Evolutionary conservation across 1,140 invertebrate species (phyloP).

Genomic region (Akabosia matsudoensis): DNA sequence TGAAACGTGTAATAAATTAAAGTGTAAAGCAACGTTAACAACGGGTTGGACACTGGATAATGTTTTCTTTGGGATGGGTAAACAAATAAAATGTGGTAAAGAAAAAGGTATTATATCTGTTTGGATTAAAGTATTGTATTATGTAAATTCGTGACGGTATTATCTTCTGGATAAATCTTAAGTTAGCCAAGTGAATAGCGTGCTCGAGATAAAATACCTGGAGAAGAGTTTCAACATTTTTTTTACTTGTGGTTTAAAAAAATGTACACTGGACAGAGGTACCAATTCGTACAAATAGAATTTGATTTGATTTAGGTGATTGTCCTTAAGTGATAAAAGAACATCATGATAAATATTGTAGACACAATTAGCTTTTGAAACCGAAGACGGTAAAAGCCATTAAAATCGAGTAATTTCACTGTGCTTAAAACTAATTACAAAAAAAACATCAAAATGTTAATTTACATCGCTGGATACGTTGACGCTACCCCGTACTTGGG

Average conservation of each 20-base stretch:
- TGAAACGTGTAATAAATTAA: neutral
- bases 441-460: conserved; percentile 38
- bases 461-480: conserved; percentile 44
- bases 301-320: neutral
- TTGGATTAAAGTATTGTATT: no score
- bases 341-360: neutral
- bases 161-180: neutral
- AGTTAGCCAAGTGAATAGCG: no score
- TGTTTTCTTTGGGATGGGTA: neutral
- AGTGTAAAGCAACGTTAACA: no score
- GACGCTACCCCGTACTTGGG: conserved; percentile 41
- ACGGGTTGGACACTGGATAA: neutral
- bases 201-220: no score
- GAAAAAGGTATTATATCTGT: no score
- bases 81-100: neutral
- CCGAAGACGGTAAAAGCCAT: neutral
- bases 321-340: neutral
- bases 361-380: neutral
- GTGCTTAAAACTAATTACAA: neutral
- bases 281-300: neutral
- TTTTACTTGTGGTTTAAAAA: no score
- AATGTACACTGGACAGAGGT: neutral
- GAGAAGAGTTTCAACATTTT: no score
- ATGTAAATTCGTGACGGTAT: neutral
- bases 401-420: neutral